Evolutionary conservation across 2,888 invertebrate species (phyloP), one percentile per base, ranked within the genome.

Genomic region (Gymnosoma rotundatum): DNA sequence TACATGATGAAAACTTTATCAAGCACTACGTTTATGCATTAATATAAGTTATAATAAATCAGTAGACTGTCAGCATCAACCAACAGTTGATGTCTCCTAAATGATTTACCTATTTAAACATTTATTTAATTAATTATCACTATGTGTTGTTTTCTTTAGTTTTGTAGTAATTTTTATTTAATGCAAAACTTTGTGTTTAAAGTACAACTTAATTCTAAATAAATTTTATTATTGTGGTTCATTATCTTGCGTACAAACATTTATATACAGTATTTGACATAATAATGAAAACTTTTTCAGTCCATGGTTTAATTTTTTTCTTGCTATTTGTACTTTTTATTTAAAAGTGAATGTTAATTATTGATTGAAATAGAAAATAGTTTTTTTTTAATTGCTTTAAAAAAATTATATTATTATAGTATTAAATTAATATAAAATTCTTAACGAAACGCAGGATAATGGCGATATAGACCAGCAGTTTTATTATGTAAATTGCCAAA

Each of bases 41-140:
- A 20, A 5, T 52, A 14, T 18, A 74, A 18, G 3, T 74, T 64
- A 56, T 32, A 56, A 45, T 6, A 32, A 45, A 25, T n/a, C 12
- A 6, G 45, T 6, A 16, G 14, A 38, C 2, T 48, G 16, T 48
- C 50, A 60, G n/a, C n/a, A 25, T 21, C 38, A n/a, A 75, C 32
- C 50, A 64, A 74, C 20, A 16, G n/a, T 36, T 48, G 45, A 56
- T 38, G 48, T 16, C 7, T 64, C 32, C 56, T 63, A 18, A 10
- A 10, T 3, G 16, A 42, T 58, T 16, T 56, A 18, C 14, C 54
- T 75, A 21, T 16, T 75, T 56, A 48, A n/a, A 21, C 64, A 58
- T 76, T 76, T 67, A 50, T 58, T 78, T 78, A 61, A 78, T 61
- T 72, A 12, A 67, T 72, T 56, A 4, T 72, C 64, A 56, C 18